Evolutionary conservation across 30 jellyfish, hydroid and myxozoan species (phyloP).

Genomic region (Mastigias papua): DNA sequence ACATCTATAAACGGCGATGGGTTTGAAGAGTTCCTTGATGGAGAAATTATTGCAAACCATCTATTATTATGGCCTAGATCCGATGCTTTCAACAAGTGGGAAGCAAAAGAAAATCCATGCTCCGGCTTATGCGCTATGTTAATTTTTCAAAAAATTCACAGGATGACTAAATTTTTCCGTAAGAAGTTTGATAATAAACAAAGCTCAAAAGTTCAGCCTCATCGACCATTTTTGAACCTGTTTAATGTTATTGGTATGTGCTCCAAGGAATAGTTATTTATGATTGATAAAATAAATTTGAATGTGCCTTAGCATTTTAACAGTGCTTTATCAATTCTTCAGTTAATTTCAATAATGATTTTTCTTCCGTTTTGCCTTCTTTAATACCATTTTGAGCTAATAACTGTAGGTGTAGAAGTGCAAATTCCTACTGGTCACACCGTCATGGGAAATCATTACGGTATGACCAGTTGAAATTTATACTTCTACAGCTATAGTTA

Average conservation of each 20-base stretch:
- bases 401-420: not conserved
- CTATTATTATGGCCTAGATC: not conserved
- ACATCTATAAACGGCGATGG: no score
- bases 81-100: not conserved
- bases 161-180: not conserved
- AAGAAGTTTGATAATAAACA: not conserved
- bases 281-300: no score
- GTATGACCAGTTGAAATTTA: not conserved
- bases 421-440: not conserved
- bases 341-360: not conserved
- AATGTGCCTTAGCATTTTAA: not conserved
- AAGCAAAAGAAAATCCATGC: not conserved
- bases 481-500: not conserved
- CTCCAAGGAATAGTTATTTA: not conserved
- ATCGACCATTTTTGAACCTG: not conserved
- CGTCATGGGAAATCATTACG: not conserved
- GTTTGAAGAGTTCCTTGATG: not conserved
- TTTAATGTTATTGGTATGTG: not conserved
- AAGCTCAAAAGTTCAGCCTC: not conserved
- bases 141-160: no score
- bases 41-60: not conserved
- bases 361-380: not conserved
- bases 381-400: not conserved
- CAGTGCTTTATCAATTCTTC: not conserved
- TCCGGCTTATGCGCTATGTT: not conserved